Percentiles rank a stretch among this genome's conserved stretches.
Evolutionary conservation across 2,113 vertebrate genomes (phyloP).

Genomic region (Hyperopisus bebe): DNA sequence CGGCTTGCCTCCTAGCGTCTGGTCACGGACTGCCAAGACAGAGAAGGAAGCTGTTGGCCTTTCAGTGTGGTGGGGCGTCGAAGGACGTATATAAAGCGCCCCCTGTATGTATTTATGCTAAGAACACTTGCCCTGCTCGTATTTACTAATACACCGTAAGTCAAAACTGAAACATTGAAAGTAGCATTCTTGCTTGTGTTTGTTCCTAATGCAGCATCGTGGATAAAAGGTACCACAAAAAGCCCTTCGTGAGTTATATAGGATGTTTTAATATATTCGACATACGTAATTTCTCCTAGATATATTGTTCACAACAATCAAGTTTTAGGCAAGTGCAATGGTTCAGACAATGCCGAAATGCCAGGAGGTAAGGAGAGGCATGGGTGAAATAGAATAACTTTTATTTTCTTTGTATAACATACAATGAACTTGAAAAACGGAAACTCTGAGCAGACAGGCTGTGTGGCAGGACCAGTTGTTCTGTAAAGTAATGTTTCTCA

Average conservation of each 20-base stretch:
- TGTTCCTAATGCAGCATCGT: background rate
- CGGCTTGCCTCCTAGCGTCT: slow-evolving; percentile 31
- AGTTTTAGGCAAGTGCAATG: background rate
- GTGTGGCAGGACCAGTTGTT: background rate
- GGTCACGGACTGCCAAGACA: background rate
- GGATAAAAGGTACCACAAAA: background rate
- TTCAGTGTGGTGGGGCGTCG: background rate
- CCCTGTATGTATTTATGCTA: background rate
- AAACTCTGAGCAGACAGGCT: background rate
- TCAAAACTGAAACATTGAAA: background rate
- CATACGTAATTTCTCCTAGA: background rate
- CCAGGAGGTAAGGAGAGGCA: background rate
- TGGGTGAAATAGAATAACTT: background rate
- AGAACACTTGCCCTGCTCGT: background rate
- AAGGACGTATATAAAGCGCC: background rate
- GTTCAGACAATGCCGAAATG: background rate
- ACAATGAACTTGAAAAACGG: background rate
- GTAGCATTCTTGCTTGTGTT: background rate
- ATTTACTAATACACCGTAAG: background rate
- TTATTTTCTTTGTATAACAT: background rate
- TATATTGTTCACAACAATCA: background rate
- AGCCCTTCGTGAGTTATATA: background rate
- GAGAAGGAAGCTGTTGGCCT: background rate
- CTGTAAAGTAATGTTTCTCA: background rate
- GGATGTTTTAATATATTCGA: background rate